These are phyloP conservation scores for Carettochelys insculpta DNA, from an alignment of 2,113 vertebrate species.

Conservation along the genomic window DNA sequence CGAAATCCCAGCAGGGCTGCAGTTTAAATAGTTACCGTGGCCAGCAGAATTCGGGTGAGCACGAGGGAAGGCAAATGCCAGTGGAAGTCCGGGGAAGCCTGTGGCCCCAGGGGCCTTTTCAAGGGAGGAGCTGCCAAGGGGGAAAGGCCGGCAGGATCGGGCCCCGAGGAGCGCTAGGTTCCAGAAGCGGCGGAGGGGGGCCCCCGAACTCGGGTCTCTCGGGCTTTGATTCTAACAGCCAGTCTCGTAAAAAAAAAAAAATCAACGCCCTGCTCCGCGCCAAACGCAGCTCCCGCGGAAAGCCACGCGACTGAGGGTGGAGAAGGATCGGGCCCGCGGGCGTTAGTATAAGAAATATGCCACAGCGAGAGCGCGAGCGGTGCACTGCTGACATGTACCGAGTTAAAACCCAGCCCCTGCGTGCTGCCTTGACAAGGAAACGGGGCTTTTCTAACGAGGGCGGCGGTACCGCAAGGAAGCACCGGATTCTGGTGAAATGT, in stretches of 20 bases:
- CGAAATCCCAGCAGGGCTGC: background rate
- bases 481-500: background rate
- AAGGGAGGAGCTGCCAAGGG: background rate
- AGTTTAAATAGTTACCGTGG: conserved; percentile 37
- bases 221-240: background rate
- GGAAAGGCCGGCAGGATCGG: background rate
- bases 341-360: no score
- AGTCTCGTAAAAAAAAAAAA: background rate
- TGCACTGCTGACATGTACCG: background rate
- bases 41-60: background rate
- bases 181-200: background rate
- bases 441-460: background rate
- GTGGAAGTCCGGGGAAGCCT: background rate
- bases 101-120: background rate
- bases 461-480: background rate
- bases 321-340: background rate
- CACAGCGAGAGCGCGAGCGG: background rate
- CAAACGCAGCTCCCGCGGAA: background rate
- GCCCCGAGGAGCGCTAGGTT: background rate
- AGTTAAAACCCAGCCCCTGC: no score
- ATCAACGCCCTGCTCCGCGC: background rate
- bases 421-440: background rate
- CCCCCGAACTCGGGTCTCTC: background rate
- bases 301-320: background rate
- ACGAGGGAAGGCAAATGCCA: background rate